phyloP scores from a whole-genome alignment of 2,888 invertebrate genomes.

The Drosophila vallismaia region DNA sequence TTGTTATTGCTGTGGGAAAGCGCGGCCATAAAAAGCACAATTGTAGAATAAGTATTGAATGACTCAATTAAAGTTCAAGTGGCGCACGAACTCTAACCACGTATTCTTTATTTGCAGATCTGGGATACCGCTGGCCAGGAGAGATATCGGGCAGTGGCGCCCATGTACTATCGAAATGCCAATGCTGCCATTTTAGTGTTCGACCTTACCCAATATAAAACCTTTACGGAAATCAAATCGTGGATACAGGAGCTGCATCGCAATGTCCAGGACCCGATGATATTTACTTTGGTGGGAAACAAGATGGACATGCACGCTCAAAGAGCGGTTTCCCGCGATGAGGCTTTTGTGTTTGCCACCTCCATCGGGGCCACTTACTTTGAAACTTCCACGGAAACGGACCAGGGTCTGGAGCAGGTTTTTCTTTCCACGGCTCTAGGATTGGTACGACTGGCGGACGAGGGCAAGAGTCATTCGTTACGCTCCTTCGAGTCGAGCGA shows the following conservation, averaged over 20 bases:
- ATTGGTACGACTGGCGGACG: slow-evolving; percentile 86
- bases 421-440: slow-evolving; percentile 88
- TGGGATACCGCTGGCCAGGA: slow-evolving; percentile 84
- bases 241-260: slow-evolving; percentile 93
- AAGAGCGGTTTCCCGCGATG: slow-evolving; percentile 87
- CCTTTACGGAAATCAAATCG: slow-evolving; percentile 91
- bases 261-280: slow-evolving; percentile 92
- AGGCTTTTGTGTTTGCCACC: slow-evolving; percentile 90
- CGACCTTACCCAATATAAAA: slow-evolving; percentile 91
- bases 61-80: slow-evolving; percentile 68
- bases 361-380: slow-evolving; percentile 93
- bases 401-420: slow-evolving; percentile 90
- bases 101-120: slow-evolving; percentile 70
- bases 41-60: slow-evolving; percentile 68
- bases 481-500: slow-evolving; percentile 87
- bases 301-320: slow-evolving; percentile 90
- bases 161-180: slow-evolving; percentile 97
- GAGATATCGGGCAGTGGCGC: slow-evolving; percentile 93
- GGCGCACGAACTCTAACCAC: slow-evolving; percentile 23
- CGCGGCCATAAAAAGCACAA: slow-evolving; percentile 61
- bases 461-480: slow-evolving; percentile 85
- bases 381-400: slow-evolving; percentile 92
- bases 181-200: slow-evolving; percentile 95
- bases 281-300: slow-evolving; percentile 92
- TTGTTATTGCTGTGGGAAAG: slow-evolving; percentile 70